Conservation (phyloP, 2,888 invertebrate species). For the Lagria hirta region DNA sequence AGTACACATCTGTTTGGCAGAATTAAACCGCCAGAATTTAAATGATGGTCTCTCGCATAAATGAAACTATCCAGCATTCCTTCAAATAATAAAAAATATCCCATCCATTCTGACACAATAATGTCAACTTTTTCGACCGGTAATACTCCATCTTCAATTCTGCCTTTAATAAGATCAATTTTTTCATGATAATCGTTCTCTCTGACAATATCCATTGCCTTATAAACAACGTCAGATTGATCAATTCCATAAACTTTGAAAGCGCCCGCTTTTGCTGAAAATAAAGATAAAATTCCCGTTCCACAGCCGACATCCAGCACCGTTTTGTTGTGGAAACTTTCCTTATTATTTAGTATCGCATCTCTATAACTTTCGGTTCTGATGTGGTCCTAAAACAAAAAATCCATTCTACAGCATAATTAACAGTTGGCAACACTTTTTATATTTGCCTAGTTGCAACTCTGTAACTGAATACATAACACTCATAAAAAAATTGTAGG, state of each 20-base stretch:
- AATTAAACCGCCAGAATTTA: slow-evolving; percentile 74
- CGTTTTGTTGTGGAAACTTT: slow-evolving; percentile 69
- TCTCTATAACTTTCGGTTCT: slow-evolving; percentile 85
- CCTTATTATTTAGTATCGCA: slow-evolving; percentile 75
- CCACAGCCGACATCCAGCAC: slow-evolving; percentile 98
- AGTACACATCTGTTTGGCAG: slow-evolving; percentile 85
- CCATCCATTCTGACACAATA: slow-evolving; percentile 99
- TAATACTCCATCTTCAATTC: slow-evolving; percentile 79
- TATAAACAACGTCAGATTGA: slow-evolving; percentile 92
- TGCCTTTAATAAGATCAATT: slow-evolving; percentile 80
- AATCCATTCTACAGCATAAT: too few relatives aligned
- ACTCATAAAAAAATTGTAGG: too few relatives aligned
- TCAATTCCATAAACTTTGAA: slow-evolving; percentile 89
- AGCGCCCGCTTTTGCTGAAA: slow-evolving; percentile 94
- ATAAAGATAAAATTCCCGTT: slow-evolving; percentile 97
- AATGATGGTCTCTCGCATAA: slow-evolving; percentile 79
- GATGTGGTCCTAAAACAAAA: slow-evolving; percentile 80
- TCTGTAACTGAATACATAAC: too few relatives aligned
- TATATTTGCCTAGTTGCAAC: too few relatives aligned
- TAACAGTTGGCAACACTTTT: too few relatives aligned
- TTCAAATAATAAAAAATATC: slow-evolving; percentile 94
- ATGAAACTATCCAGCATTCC: slow-evolving; percentile 96
- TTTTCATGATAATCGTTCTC: slow-evolving; percentile 75
- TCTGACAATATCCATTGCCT: slow-evolving; percentile 91
- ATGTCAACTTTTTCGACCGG: slow-evolving; percentile 81